Evolutionary conservation across 1,140 invertebrate genomes (phyloP).

Genomic region (Limonius californicus): DNA sequence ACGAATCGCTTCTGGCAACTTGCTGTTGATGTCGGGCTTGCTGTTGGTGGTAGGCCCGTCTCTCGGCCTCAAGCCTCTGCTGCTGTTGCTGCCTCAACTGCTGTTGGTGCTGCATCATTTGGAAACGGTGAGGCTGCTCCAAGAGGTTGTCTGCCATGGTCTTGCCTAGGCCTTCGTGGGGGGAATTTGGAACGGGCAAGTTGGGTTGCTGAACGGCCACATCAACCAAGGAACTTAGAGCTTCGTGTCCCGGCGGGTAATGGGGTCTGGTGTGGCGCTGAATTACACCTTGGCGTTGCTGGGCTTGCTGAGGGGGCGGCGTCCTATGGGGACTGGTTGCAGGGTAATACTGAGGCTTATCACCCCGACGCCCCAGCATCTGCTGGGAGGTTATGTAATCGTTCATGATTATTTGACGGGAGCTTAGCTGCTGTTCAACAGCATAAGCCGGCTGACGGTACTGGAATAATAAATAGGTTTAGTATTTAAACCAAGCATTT

Average conservation of each 20-base stretch:
- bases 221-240: constrained; percentile 80
- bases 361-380: constrained; percentile 60
- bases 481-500: not conserved
- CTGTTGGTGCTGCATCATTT: constrained; percentile 46
- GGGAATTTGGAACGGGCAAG: constrained; percentile 69
- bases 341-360: constrained; percentile 46
- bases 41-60: constrained; percentile 43
- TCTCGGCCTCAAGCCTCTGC: constrained; percentile 43
- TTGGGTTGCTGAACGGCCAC: constrained; percentile 80
- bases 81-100: constrained; percentile 45
- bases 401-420: constrained; percentile 81
- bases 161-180: constrained; percentile 60
- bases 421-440: constrained; percentile 65
- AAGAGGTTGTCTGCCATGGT: constrained; percentile 56
- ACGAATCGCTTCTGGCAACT: constrained; percentile 44
- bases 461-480: constrained; percentile 6
- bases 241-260: constrained; percentile 70
- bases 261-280: constrained; percentile 61
- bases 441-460: constrained; percentile 52
- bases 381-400: constrained; percentile 91
- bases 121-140: constrained; percentile 50
- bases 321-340: constrained; percentile 53
- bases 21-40: constrained; percentile 46
- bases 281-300: constrained; percentile 57
- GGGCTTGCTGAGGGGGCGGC: constrained; percentile 51